A percentile compares a stretch with the other conserved stretches of the same genome.
phyloP scores from a whole-genome alignment of 2,888 invertebrate genomes.

The Hecatera dysodea region DNA sequence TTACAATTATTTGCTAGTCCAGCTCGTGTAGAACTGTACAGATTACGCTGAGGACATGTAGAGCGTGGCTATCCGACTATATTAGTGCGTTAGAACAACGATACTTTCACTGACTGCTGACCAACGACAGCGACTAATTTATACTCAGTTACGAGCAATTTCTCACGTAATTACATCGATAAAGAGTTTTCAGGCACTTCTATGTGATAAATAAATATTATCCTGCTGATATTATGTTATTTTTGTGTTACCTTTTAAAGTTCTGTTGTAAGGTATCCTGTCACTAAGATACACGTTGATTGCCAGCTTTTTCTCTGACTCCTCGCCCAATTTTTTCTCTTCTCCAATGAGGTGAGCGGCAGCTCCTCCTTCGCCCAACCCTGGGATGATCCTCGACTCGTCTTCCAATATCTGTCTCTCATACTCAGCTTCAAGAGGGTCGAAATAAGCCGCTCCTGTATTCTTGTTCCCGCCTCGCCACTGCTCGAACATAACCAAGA shows the following conservation, averaged over 20 bases:
- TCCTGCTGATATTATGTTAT: neutral
- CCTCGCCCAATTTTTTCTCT: slow-evolving; percentile 92
- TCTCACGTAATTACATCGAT: neutral
- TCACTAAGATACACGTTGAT: slow-evolving; percentile 97
- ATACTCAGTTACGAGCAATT: slow-evolving; percentile 7
- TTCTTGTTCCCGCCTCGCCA: slow-evolving; percentile 85
- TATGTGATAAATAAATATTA: neutral
- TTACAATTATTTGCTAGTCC: neutral
- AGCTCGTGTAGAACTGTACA: neutral
- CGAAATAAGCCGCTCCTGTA: slow-evolving; percentile 72
- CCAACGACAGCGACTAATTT: slow-evolving; percentile 20
- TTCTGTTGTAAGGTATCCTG: slow-evolving; percentile 96
- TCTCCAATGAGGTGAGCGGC: slow-evolving; percentile 92
- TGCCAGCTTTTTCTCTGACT: slow-evolving; percentile 95
- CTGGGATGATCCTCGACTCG: slow-evolving; percentile 92
- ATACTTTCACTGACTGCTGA: slow-evolving; percentile 40
- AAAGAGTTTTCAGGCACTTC: neutral
- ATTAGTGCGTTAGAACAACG: neutral
- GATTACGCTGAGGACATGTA: slow-evolving; percentile 20
- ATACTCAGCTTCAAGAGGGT: slow-evolving; percentile 74
- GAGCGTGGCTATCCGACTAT: slow-evolving; percentile 39
- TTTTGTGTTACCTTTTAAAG: slow-evolving; percentile 90
- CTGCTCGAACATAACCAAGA: slow-evolving; percentile 82
- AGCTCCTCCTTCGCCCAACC: slow-evolving; percentile 93
- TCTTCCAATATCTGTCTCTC: slow-evolving; percentile 91